Evolutionary conservation across 2,113 vertebrate genomes (phyloP).

Genomic region (pig (Sus scrofa)): T2T-Sscrofa CM000813.6:154160501-154161000

Average conservation of each 20-base stretch:
- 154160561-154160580: background rate
- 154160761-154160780: background rate
- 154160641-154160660: background rate
- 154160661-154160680: background rate
- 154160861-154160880: background rate
- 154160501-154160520: background rate
- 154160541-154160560: background rate
- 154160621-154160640: background rate
- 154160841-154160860: background rate
- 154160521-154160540: background rate
- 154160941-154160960: background rate
- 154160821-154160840: background rate
- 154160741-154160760: background rate
- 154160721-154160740: background rate
- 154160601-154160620: slow-evolving; percentile 32
- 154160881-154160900: background rate
- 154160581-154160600: background rate
- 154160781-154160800: background rate
- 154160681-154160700: background rate
- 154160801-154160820: background rate
- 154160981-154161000: background rate
- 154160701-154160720: slow-evolving; percentile 23
- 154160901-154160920: background rate
- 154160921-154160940: background rate
- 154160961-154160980: background rate